Evolutionary conservation across 1,140 invertebrate genomes (phyloP), one percentile per base, ranked within the genome.

Genomic region (Heliconius hermathena): DNA sequence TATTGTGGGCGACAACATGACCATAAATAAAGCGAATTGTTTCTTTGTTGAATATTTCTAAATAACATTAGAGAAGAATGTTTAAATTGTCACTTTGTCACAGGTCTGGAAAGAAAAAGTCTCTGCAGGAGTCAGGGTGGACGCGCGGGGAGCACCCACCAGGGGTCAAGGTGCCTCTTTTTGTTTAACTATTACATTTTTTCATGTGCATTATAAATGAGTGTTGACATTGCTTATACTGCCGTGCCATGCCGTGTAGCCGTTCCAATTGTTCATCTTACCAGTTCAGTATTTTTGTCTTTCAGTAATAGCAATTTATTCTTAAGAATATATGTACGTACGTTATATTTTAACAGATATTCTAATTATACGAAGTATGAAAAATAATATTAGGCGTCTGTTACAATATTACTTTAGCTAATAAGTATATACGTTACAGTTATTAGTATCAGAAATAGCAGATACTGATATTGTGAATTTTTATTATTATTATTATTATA

Each of bases 71-170:
- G 90, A 85, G 87, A 82, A 86, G 90, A 91, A 93, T 93, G 88
- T 88, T 86, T 86, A 88, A 90, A 92, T 94, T 92, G 90, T 92
- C 92, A 92, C 88, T 93, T 94, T 93, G 92, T 94, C 89, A 89
- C 87, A 87, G 83, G 79, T 88, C 84, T 81, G 79, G 79, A 81
- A 85, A 87, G 87, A 87, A 84, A 86, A 84, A 85, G 74, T 73
- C 87, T 73, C 88, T 73, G 87, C 87, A 80, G 88, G 90, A 87
- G 87, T 84, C 86, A 80, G 83, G 84, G 82, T 78, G 80, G 83
- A 75, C 71, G 74, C 81, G 83, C 88, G 80, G 86, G 88, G 87
- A 87, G 83, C 77, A 70, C 85, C 80, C 85, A 81, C 82, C 85
- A 83, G 85, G 88, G 84, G 83, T 87, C 87, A 78, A n/a, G 36